These are phyloP conservation scores for Nycticorax nycticorax DNA, from an alignment of 2,113 vertebrate species.

Conservation along the genomic window DNA sequence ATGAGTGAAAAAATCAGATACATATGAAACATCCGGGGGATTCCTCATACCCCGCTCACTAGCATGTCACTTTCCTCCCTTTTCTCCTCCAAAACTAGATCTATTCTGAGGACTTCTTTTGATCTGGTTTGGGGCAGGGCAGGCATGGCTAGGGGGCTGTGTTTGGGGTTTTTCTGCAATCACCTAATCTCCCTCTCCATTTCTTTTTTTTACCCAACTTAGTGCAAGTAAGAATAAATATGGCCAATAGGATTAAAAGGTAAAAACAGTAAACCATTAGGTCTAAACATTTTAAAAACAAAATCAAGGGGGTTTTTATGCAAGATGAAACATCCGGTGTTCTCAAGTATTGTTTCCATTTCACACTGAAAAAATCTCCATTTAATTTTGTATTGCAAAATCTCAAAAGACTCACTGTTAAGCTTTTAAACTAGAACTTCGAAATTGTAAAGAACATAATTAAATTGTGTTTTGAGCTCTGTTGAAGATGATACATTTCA, in stretches of 20 bases:
- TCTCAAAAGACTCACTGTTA: background rate
- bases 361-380: background rate
- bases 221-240: background rate
- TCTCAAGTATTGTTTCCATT: background rate
- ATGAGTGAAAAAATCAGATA: background rate
- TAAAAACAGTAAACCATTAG: background rate
- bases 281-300: background rate
- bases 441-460: background rate
- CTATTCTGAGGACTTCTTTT: background rate
- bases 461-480: background rate
- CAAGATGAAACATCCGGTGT: background rate
- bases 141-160: background rate
- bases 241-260: background rate
- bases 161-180: background rate
- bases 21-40: background rate
- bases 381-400: background rate
- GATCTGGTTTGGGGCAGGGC: background rate
- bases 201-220: background rate
- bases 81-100: background rate
- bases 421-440: background rate
- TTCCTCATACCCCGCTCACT: background rate
- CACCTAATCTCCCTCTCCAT: background rate
- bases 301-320: background rate
- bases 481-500: background rate
- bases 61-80: background rate